phyloP scores from a whole-genome alignment of 2,797 vertebrate species.

The Pogonophryne albipinna region DNA sequence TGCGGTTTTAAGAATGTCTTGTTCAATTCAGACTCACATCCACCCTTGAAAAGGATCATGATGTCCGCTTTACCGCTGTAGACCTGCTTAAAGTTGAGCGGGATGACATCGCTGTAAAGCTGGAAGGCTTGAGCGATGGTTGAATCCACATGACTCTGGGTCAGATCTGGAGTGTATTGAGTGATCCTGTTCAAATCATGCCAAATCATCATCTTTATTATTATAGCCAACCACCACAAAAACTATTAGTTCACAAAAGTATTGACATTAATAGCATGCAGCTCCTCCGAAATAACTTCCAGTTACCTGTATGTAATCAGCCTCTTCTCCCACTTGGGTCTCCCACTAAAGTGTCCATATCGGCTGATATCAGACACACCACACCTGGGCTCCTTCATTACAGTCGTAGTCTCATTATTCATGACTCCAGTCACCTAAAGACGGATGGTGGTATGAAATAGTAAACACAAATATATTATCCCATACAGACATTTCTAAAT shows the following conservation, averaged over 20 bases:
- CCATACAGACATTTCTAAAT: background rate
- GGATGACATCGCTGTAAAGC: slow-evolving; percentile 82
- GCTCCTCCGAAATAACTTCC: no score
- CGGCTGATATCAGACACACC: slow-evolving; percentile 84
- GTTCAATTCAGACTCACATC: slow-evolving; percentile 59
- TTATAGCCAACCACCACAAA: background rate
- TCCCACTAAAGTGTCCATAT: slow-evolving; percentile 59
- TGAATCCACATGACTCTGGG: slow-evolving; percentile 51
- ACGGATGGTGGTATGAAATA: background rate
- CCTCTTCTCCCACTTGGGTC: slow-evolving; percentile 80
- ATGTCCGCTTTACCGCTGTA: slow-evolving; percentile 76
- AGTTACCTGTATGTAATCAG: slow-evolving; percentile 86
- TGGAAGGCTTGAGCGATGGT: slow-evolving; percentile 79
- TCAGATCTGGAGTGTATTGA: slow-evolving; percentile 65
- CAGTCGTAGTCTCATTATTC: slow-evolving; percentile 63
- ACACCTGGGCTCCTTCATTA: slow-evolving; percentile 85
- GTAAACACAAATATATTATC: no score
- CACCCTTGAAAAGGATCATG: slow-evolving; percentile 81
- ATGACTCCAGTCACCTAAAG: slow-evolving; percentile 82
- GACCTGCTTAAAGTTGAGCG: slow-evolving; percentile 79
- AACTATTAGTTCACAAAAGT: background rate
- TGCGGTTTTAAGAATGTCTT: background rate
- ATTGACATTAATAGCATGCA: background rate
- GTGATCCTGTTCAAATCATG: slow-evolving; percentile 67
- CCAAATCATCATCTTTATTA: background rate